These are phyloP conservation scores for Hephaestus fuliginosus DNA, from an alignment of 2,797 vertebrate genomes.

Conservation along the genomic window DNA sequence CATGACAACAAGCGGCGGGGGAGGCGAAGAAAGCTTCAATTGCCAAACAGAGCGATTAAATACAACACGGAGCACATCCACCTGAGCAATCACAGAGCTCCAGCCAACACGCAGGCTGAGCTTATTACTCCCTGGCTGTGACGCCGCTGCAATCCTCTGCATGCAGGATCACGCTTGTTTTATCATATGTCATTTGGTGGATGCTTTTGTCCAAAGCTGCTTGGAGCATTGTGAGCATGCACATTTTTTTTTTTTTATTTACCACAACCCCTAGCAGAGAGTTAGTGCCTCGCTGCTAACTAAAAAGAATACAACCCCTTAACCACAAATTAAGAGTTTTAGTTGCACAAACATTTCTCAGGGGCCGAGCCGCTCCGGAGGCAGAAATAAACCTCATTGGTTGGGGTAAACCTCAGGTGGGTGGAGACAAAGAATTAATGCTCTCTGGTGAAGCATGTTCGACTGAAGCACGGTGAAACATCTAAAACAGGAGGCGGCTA, in stretches of 20 bases:
- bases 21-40: constrained; percentile 64
- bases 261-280: constrained; percentile 54
- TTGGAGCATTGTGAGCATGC: constrained; percentile 50
- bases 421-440: constrained; percentile 54
- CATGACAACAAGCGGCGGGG: constrained; percentile 85
- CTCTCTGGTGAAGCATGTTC: constrained; percentile 39
- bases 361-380: constrained; percentile 41
- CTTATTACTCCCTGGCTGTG: constrained; percentile 79
- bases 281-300: constrained; percentile 52
- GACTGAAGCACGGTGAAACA: constrained; percentile 25
- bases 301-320: constrained; percentile 64
- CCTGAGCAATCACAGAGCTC: constrained; percentile 84
- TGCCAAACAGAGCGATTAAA: constrained; percentile 83
- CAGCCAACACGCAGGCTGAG: constrained; percentile 74
- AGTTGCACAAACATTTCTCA: constrained; percentile 68
- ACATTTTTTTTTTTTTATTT: constrained; percentile 56
- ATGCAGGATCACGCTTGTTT: constrained; percentile 75
- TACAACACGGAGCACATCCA: constrained; percentile 77
- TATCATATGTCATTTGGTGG: constrained; percentile 73
- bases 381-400: constrained; percentile 72
- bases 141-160: constrained; percentile 67
- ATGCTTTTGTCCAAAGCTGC: constrained; percentile 63
- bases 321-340: constrained; percentile 75
- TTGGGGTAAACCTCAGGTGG: constrained; percentile 69
- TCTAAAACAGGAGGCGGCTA: constrained; percentile 21